Evolutionary conservation across 2,797 vertebrate species (phyloP), one percentile per base, ranked within the genome.

Genomic region (Peromyscus melanophrys): DNA sequence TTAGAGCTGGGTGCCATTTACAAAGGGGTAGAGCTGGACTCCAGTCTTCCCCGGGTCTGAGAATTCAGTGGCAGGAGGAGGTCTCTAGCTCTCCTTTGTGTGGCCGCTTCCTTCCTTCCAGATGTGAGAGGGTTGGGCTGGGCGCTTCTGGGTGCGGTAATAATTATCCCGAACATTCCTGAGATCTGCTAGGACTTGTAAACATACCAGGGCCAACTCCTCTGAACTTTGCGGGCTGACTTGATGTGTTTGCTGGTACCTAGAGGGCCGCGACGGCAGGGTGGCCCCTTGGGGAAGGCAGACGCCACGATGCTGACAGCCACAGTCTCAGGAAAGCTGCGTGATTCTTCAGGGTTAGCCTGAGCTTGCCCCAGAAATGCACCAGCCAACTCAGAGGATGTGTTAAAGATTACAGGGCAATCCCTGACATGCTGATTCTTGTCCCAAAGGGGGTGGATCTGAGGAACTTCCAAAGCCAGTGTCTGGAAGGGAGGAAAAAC

Each of bases 51-150:
- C 52, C 0, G 1, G 49, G 73, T 34, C 94, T n/a, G 88, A 80
- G 87, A 82, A 90, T 31, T 89, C 92, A 25, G 82, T 82, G 31
- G 14, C 95, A 17, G 78, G 88, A 94, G 55, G 89, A 92, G 88
- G 80, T 90, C 73, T 89, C 86, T 55, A 6, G 3, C 61, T 57
- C 89, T 96, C 89, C 95, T 97, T 98, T 98, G 97, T 98, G 97
- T 97, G 86, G 96, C 90, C 92, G 90, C 92, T 95, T 95, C 96
- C 96, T 90, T 95, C 94, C 97, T 91, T 95, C 94, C 98, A 96
- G 97, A 93, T 97, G 97, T 90, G 90, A 84, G 88, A 90, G 95
- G 94, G 95, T 83, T 91, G 95, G 95, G 93, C 96, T 67, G 84
- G 93, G 95, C 77, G 92, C 97, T 93, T 65, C 95, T 61, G 97